These are phyloP conservation scores for Neoseiulus cucumeris DNA, from an alignment of 1,140 invertebrate species.

Conservation along the genomic window DNA sequence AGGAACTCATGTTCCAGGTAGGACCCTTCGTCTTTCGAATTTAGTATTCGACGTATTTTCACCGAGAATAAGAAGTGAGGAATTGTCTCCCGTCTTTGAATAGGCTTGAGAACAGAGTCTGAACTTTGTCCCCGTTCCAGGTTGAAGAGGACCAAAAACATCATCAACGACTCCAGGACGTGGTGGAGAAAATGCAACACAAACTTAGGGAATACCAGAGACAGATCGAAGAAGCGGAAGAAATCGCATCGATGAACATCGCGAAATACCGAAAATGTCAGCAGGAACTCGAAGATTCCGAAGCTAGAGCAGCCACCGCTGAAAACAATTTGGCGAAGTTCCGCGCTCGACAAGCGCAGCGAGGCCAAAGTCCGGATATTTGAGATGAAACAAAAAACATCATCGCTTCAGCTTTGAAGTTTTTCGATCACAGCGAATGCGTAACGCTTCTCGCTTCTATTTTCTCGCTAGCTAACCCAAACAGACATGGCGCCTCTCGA, in stretches of 20 bases:
- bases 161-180: slow-evolving; percentile 27
- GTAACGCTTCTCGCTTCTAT: no score
- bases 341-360: slow-evolving; percentile 23
- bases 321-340: slow-evolving; percentile 33
- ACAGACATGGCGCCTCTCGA: no score
- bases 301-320: slow-evolving; percentile 34
- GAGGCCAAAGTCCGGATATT: background rate
- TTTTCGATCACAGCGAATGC: no score
- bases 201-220: background rate
- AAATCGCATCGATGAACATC: slow-evolving; percentile 35
- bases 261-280: slow-evolving; percentile 26
- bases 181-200: slow-evolving; percentile 33
- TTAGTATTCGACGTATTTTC: slow-evolving; percentile 23
- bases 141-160: slow-evolving; percentile 27
- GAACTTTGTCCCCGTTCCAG: slow-evolving; percentile 13
- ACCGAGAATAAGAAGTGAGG: no score
- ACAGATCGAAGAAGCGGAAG: slow-evolving; percentile 24
- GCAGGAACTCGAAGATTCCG: slow-evolving; percentile 35
- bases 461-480: no score
- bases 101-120: no score
- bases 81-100: no score
- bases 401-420: no score
- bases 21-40: slow-evolving; percentile 28
- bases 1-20: slow-evolving; percentile 27
- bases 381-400: background rate